These are phyloP conservation scores for Lepilemur ruficaudatus DNA, from an alignment of 2,797 vertebrate genomes.

Conservation along the genomic window DNA sequence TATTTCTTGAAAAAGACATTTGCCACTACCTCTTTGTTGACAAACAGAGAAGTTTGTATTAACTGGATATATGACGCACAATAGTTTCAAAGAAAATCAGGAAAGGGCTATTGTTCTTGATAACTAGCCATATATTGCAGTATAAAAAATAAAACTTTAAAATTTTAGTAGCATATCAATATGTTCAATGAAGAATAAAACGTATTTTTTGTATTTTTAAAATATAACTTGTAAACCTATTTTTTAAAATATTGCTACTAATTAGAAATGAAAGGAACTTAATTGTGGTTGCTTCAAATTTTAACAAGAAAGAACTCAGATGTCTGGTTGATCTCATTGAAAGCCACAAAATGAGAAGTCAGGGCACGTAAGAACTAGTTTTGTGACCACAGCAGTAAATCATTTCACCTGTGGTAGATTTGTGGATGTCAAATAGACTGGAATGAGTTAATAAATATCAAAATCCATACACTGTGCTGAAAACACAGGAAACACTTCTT, in stretches of 20 bases:
- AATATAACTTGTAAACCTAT: background rate
- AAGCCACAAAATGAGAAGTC: background rate
- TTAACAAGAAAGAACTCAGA: background rate
- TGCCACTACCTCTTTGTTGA: background rate
- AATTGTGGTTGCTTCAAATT: background rate
- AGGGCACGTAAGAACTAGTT: background rate
- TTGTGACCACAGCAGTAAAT: background rate
- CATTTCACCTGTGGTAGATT: background rate
- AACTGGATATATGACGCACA: background rate
- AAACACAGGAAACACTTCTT: background rate
- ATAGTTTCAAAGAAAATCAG: background rate
- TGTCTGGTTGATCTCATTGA: background rate
- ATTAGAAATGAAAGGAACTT: background rate
- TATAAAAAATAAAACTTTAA: background rate
- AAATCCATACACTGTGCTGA: background rate
- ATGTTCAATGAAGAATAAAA: background rate
- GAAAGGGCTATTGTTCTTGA: background rate
- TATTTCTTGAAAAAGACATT: conserved; percentile 35
- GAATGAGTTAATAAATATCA: background rate
- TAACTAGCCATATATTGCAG: background rate
- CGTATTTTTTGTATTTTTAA: background rate
- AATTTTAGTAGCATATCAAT: background rate
- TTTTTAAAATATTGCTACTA: background rate
- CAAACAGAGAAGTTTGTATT: background rate
- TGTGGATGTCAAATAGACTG: background rate